These are phyloP conservation scores for Otolemur crassicaudatus DNA, from an alignment of 2,797 vertebrate genomes.

Conservation along the genomic window DNA sequence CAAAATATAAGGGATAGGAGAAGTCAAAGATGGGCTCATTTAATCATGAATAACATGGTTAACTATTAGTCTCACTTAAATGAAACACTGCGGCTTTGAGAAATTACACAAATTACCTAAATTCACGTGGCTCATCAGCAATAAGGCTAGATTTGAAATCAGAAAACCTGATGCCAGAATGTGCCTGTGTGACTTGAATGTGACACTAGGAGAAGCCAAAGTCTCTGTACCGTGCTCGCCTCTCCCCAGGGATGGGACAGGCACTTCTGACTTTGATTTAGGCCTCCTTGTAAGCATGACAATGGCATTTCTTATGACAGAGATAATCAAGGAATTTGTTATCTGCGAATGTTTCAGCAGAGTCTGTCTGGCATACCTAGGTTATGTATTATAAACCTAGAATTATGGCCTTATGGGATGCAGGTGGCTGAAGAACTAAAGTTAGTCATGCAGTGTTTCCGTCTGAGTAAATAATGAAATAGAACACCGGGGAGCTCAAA, in stretches of 20 bases:
- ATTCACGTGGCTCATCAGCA: not conserved
- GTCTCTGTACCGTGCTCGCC: not conserved
- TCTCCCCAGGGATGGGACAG: not conserved
- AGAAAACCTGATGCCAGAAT: not conserved
- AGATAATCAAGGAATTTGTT: not conserved
- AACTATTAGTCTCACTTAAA: not conserved
- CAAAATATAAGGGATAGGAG: not conserved
- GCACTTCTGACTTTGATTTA: not conserved
- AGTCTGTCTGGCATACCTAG: not conserved
- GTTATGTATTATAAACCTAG: not conserved
- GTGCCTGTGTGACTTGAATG: not conserved
- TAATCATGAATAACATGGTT: not conserved
- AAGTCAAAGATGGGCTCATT: not conserved
- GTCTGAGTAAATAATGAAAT: not conserved
- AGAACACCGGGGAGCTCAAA: not conserved
- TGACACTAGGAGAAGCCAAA: not conserved
- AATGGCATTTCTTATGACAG: not conserved
- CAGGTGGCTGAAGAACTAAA: not conserved
- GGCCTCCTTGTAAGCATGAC: not conserved
- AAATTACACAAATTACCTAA: not conserved
- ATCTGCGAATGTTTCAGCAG: not conserved
- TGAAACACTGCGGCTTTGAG: not conserved
- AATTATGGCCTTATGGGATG: not conserved
- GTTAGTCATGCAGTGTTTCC: not conserved
- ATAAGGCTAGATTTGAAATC: not conserved